Conservation (phyloP, 2,797 vertebrate species). For the Agapornis canus region DNA sequence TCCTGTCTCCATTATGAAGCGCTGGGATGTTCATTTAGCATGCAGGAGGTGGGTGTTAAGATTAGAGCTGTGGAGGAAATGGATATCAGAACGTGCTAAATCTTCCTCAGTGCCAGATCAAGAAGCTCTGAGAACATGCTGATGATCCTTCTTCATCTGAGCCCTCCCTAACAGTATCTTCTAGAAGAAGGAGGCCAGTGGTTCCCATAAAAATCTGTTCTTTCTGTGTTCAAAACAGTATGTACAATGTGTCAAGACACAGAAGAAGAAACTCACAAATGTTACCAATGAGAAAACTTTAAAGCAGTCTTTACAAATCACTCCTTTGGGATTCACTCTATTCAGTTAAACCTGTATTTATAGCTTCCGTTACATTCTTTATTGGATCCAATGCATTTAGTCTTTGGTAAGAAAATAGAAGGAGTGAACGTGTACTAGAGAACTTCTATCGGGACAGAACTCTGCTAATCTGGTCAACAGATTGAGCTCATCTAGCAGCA, state of each 20-base stretch:
- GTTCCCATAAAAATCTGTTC: background rate
- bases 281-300: background rate
- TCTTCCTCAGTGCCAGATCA: slow-evolving; percentile 55
- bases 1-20: slow-evolving; percentile 57
- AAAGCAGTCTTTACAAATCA: background rate
- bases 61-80: slow-evolving; percentile 64
- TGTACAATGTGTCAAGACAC: background rate
- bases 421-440: background rate
- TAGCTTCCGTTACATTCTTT: background rate
- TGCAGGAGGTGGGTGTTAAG: slow-evolving; percentile 48
- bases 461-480: background rate
- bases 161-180: background rate
- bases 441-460: background rate
- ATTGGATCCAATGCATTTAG: background rate
- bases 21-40: slow-evolving; percentile 58
- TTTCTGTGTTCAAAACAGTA: background rate
- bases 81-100: slow-evolving; percentile 41
- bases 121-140: slow-evolving; percentile 9
- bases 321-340: background rate
- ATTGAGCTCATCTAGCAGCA: background rate
- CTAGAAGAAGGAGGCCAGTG: background rate
- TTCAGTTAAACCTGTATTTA: background rate
- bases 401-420: background rate
- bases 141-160: slow-evolving; percentile 27
- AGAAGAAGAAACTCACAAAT: background rate